Conservation (phyloP, 1,140 invertebrate species). For the Bradynema listronoti region DNA sequence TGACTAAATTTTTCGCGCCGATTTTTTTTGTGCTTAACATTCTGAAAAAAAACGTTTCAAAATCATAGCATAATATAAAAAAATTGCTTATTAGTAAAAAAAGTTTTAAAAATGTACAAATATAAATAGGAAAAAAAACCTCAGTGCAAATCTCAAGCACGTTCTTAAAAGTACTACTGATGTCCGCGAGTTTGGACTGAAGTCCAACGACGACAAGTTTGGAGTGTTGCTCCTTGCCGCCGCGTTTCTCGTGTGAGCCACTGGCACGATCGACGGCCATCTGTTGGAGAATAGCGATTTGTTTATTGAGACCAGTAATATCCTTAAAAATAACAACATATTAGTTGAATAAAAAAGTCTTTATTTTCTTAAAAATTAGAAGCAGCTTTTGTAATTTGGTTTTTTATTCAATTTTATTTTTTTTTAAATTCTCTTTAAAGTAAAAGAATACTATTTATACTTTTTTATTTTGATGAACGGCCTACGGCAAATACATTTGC, state of each 20-base stretch:
- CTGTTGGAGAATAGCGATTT: constrained; percentile 70
- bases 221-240: constrained; percentile 58
- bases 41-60: constrained; percentile 66
- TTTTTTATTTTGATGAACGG: no score
- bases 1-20: constrained; percentile 83
- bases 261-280: constrained; percentile 24
- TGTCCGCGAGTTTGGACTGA: constrained; percentile 87
- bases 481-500: no score
- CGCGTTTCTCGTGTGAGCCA: constrained; percentile 2
- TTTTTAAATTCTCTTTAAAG: no score
- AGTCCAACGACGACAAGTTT: constrained; percentile 85
- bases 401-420: no score
- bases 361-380: not conserved
- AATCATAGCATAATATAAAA: not conserved
- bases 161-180: constrained; percentile 93
- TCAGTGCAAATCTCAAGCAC: constrained; percentile 81
- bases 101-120: not conserved
- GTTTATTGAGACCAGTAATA: constrained; percentile 83
- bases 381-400: no score
- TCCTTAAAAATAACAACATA: constrained; percentile 65
- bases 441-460: no score
- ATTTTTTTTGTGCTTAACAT: constrained; percentile 86
- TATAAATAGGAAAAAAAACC: constrained; percentile 62
- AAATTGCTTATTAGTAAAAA: not conserved
- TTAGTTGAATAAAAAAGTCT: not conserved